Percentiles rank a stretch among this genome's conserved stretches.
These are phyloP conservation scores for Trichonephila clavipes DNA, from an alignment of 1,140 invertebrate species.

Conservation along the genomic window DNA sequence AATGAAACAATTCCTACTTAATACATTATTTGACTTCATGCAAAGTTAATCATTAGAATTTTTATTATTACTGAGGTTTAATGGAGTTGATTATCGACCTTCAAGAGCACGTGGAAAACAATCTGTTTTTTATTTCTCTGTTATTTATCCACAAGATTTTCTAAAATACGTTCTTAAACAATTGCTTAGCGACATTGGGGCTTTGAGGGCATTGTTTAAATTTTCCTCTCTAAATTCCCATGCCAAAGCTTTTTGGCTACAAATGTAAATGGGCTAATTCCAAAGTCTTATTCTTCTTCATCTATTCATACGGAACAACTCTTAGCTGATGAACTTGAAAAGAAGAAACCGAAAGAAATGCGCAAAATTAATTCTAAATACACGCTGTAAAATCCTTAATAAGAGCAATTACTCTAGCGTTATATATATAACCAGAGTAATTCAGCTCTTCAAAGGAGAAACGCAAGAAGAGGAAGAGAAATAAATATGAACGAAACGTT, in stretches of 20 bases:
- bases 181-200: neutral
- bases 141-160: neutral
- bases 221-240: neutral
- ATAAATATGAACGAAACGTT: slow-evolving; percentile 17
- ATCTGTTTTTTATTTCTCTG: neutral
- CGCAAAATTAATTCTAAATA: neutral
- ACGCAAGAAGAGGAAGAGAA: neutral
- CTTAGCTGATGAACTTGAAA: neutral
- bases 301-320: neutral
- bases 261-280: slow-evolving; percentile 11
- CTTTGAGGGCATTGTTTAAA: too few species aligned
- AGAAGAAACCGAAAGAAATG: neutral
- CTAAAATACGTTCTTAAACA: neutral
- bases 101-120: neutral
- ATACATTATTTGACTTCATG: too few species aligned
- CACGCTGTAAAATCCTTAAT: neutral
- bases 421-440: slow-evolving; percentile 8
- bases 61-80: too few species aligned
- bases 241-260: neutral
- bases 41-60: too few species aligned
- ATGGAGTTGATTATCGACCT: too few species aligned
- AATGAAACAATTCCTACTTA: too few species aligned
- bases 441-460: neutral
- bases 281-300: neutral
- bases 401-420: neutral